Percentiles rank a stretch among this genome's conserved stretches.
phyloP scores from a whole-genome alignment of 92 coral and sea anemone genomes.

The Epizoanthus rinbou region DNA sequence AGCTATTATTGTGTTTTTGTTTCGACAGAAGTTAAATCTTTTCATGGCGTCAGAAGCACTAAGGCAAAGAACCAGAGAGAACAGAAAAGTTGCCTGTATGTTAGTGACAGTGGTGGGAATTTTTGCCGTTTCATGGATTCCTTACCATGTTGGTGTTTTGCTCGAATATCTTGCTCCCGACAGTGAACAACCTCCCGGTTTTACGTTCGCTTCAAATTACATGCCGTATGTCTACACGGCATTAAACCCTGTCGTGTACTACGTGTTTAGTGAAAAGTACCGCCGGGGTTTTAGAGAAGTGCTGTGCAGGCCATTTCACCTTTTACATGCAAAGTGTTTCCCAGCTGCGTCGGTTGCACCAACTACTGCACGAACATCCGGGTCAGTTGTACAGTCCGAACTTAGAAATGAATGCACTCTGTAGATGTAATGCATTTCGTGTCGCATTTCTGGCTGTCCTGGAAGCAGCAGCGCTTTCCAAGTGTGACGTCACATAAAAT shows the following conservation, averaged over 20 bases:
- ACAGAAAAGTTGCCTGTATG: not conserved
- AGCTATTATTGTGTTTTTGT: not conserved
- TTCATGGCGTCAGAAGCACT: slow-evolving; percentile 3
- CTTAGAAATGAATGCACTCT: not conserved
- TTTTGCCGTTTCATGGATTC: slow-evolving; percentile 10
- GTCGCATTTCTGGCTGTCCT: no score
- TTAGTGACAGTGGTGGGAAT: not conserved
- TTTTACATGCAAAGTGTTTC: not conserved
- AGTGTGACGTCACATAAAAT: no score
- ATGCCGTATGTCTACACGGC: slow-evolving; percentile 8
- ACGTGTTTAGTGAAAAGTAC: slow-evolving; percentile 15
- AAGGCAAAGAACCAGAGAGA: not conserved
- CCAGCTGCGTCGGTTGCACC: not conserved
- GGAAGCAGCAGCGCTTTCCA: no score
- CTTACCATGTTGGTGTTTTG: not conserved
- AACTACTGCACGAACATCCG: not conserved
- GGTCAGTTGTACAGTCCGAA: not conserved
- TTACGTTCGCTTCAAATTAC: not conserved
- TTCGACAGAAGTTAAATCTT: slow-evolving; percentile 2
- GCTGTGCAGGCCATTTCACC: not conserved
- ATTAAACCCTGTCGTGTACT: not conserved
- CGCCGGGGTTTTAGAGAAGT: slow-evolving; percentile 14
- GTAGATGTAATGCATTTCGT: not conserved
- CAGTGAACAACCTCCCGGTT: not conserved
- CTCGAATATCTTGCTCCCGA: not conserved